Conservation (phyloP, 2,113 vertebrate species). For the Holacanthus passer region DNA sequence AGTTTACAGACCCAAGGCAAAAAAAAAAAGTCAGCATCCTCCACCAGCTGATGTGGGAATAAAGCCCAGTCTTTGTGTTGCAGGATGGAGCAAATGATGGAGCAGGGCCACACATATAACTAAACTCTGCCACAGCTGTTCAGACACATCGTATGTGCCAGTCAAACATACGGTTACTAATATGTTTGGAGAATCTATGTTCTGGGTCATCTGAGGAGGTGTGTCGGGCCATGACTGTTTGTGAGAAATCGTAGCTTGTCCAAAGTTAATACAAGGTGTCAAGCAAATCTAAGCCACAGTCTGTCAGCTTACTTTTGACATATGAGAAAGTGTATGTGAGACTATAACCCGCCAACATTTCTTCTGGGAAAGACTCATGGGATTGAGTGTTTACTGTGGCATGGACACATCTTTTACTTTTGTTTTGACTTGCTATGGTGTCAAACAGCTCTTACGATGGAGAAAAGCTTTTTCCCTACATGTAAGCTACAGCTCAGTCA, state of each 20-base stretch:
- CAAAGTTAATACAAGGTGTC: not conserved
- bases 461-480: not conserved
- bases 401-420: not conserved
- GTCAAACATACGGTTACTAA: not conserved
- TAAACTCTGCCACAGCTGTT: not conserved
- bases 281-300: not conserved
- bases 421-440: not conserved
- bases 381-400: not conserved
- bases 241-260: not conserved
- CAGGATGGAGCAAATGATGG: not conserved
- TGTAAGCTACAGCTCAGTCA: not conserved
- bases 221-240: not conserved
- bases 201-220: not conserved
- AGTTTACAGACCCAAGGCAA: not conserved
- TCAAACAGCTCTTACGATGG: not conserved
- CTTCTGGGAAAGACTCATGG: not conserved
- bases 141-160: not conserved
- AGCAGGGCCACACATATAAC: not conserved
- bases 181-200: not conserved
- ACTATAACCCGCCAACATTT: not conserved
- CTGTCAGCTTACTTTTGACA: not conserved
- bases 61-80: not conserved
- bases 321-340: not conserved
- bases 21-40: not conserved
- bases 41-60: not conserved